Conservation (phyloP, 2,797 vertebrate genomes). For the Chaunax sp. region DNA sequence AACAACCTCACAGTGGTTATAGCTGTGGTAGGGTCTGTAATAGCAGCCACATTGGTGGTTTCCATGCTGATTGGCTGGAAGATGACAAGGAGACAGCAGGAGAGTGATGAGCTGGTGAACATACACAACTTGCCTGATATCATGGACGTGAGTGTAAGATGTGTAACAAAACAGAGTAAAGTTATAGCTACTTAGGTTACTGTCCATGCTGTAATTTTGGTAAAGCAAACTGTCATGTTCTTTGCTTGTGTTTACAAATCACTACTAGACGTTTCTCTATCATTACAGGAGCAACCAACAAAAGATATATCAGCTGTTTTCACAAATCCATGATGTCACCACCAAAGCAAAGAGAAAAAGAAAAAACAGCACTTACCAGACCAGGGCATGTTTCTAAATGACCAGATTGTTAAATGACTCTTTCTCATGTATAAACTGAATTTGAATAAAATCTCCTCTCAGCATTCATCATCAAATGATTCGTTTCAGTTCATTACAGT, state of each 20-base stretch:
- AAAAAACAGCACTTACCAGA: neutral
- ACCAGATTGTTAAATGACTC: neutral
- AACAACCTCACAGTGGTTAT: slow-evolving; percentile 48
- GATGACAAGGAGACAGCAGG: slow-evolving; percentile 9
- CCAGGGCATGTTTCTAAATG: neutral
- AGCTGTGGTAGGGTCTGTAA: slow-evolving; percentile 75
- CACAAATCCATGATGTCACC: slow-evolving; percentile 1
- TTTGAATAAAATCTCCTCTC: slow-evolving; percentile 20
- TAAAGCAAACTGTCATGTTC: neutral
- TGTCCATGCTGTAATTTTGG: too few relatives aligned
- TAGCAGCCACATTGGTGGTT: slow-evolving; percentile 79
- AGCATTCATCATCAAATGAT: neutral
- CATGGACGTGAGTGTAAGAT: slow-evolving; percentile 24
- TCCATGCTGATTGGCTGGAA: slow-evolving; percentile 73
- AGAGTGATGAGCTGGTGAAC: neutral
- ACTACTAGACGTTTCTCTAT: neutral
- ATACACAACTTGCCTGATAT: slow-evolving; percentile 64
- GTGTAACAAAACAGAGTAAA: too few relatives aligned
- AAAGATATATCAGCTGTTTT: slow-evolving; percentile 8
- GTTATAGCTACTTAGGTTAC: neutral
- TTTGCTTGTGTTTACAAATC: neutral
- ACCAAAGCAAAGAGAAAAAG: too few relatives aligned
- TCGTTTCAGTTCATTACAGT: slow-evolving; percentile 18
- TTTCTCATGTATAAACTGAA: neutral
- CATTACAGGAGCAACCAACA: slow-evolving; percentile 21